phyloP scores from a whole-genome alignment of 1,140 invertebrate species.

The Habropoda laboriosa region DNA sequence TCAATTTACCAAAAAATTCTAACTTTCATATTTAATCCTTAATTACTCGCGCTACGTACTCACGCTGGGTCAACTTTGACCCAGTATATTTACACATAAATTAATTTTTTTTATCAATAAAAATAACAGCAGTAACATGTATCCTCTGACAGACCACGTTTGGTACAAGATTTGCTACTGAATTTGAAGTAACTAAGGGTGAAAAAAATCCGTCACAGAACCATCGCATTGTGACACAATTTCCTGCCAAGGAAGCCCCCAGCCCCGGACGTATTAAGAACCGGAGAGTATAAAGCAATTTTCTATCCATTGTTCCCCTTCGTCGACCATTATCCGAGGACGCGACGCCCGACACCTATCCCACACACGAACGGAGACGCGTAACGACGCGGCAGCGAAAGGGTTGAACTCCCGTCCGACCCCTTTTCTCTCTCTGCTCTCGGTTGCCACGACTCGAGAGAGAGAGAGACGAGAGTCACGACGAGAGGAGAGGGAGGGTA shows the following conservation, averaged over 20 bases:
- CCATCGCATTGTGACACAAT: background rate
- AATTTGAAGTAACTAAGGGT: too few species aligned
- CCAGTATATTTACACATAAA: too few species aligned
- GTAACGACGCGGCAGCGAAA: constrained; percentile 56
- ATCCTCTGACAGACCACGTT: too few species aligned
- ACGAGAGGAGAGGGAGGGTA: constrained; percentile 68
- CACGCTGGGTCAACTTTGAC: too few species aligned
- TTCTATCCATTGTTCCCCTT: constrained; percentile 66
- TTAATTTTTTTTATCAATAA: too few species aligned
- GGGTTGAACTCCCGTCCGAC: constrained; percentile 44
- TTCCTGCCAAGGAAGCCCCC: background rate
- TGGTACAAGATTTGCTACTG: too few species aligned
- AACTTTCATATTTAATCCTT: too few species aligned
- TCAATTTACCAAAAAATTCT: too few species aligned
- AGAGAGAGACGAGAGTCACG: constrained; percentile 43
- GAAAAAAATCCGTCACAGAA: too few species aligned
- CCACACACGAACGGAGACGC: constrained; percentile 48
- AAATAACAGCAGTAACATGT: too few species aligned
- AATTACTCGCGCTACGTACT: too few species aligned
- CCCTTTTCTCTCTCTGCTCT: constrained; percentile 42
- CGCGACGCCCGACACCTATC: constrained; percentile 56
- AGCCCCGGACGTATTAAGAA: constrained; percentile 45
- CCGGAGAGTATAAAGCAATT: constrained; percentile 64
- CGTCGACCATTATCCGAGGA: constrained; percentile 60
- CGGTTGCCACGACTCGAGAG: constrained; percentile 47